A percentile compares a stretch with the other conserved stretches of the same genome.
These are phyloP conservation scores for Papilio glaucus DNA, from an alignment of 1,140 invertebrate genomes.

Conservation along the genomic window DNA sequence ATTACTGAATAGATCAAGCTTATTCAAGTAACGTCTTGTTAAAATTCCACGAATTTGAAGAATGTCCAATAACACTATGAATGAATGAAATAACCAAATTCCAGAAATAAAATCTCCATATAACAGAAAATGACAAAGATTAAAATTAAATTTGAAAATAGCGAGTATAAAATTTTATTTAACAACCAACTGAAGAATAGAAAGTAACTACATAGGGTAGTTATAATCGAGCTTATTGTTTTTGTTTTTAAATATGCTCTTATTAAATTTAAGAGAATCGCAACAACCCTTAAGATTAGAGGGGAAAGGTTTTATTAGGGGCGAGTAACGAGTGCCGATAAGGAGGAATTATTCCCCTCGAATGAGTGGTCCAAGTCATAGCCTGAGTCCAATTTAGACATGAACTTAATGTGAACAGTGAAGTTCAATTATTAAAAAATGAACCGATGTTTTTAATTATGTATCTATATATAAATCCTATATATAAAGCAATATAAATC, in stretches of 20 bases:
- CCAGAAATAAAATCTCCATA: background rate
- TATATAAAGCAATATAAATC: no score
- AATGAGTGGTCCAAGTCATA: conserved; percentile 45
- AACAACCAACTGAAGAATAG: conserved; percentile 38
- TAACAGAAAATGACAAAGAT: background rate
- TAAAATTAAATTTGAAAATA: background rate
- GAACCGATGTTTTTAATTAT: no score
- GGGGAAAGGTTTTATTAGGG: conserved; percentile 78
- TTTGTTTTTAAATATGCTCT: conserved; percentile 51
- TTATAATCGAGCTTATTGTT: conserved; percentile 39
- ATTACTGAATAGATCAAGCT: no score
- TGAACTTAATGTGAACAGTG: no score
- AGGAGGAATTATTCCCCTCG: conserved; percentile 75
- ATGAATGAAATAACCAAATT: no score
- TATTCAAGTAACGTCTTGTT: no score
- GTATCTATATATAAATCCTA: no score
- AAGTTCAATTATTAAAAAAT: background rate
- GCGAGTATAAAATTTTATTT: background rate
- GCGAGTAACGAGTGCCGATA: conserved; percentile 78
- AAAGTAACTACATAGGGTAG: conserved; percentile 28
- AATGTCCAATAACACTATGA: no score
- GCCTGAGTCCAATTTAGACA: conserved; percentile 21
- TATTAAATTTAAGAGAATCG: conserved; percentile 78
- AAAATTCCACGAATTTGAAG: no score
- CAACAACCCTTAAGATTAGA: conserved; percentile 76